Conservation (phyloP, 2,797 vertebrate genomes). For the Enteromius argenteus region DNA sequence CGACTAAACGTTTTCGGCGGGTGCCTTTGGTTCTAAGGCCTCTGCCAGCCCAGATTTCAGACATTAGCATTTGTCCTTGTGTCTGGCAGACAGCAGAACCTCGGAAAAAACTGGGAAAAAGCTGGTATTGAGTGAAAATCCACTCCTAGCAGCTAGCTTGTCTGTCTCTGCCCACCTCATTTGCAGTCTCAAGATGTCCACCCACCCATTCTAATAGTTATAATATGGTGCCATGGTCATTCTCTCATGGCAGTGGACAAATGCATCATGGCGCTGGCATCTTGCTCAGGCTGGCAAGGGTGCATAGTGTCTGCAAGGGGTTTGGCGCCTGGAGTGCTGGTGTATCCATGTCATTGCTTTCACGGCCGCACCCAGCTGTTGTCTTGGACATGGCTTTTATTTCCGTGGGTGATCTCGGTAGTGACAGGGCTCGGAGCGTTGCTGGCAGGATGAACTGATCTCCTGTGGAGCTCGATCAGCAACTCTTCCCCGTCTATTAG, state of each 20-base stretch:
- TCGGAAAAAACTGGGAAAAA: neutral
- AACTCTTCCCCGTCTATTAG: conserved; percentile 27
- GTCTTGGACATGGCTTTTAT: conserved; percentile 40
- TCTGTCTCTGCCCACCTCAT: conserved; percentile 34
- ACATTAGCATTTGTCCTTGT: conserved; percentile 77
- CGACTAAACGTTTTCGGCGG: conserved; percentile 67
- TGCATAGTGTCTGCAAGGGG: neutral
- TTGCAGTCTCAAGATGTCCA: conserved; percentile 2
- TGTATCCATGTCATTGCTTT: conserved; percentile 45
- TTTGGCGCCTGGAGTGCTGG: conserved; percentile 11
- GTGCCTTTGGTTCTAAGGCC: conserved; percentile 60
- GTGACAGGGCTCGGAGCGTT: conserved; percentile 15
- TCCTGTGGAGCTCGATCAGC: conserved; percentile 28
- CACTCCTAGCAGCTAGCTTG: conserved; percentile 10
- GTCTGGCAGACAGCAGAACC: conserved; percentile 57
- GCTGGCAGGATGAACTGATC: conserved; percentile 23
- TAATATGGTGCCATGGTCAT: conserved; percentile 21
- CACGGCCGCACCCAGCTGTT: conserved; percentile 48
- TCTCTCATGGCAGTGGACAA: conserved; percentile 4
- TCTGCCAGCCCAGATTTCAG: conserved; percentile 66
- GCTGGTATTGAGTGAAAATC: conserved; percentile 7
- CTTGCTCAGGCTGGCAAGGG: conserved; percentile 10
- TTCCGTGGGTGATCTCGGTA: conserved; percentile 34
- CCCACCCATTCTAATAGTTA: conserved; percentile 33
- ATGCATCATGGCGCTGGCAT: conserved; percentile 36